Base-by-base conservation (phyloP, 1,140 invertebrate genomes). In the Anoplolepis gracilipes region DNA sequence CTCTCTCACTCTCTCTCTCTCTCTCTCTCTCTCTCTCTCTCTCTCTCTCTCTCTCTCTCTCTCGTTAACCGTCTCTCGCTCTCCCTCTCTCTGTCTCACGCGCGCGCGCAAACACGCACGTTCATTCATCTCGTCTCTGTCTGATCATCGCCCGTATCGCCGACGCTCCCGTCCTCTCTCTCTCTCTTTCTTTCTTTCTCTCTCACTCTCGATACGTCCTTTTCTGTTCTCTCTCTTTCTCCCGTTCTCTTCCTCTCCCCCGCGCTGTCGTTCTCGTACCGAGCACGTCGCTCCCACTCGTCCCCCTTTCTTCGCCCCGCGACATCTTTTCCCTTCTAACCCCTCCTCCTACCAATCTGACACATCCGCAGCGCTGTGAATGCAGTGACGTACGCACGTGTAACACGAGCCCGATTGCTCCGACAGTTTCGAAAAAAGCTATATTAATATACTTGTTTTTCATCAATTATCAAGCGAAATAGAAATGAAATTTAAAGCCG, bases 111-210 rank as follows among this genome's bases (percentile, higher is more conserved):
- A 77, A 81, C 91, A 92, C 90, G 85, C 89, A 90, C 90, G 91
- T 94, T 94, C 94, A 95, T 94, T 94, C 91, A 95, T 92, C 73
- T 81, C 89, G 65, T 92, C 92, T 92, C 88, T 90, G 59, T 90
- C 85, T 75, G 49, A 57, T 59, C 76, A 82, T 30, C 28, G 61
- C 49, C 81, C 62, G 46, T 57, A 59, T 57, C 25, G 13, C 2
- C 55, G 67, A 65, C 57, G 28, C 36, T 59, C 22, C 28, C 72
- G 33, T 57, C 46, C 59, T 77, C 55, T 28, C 8, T 55, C 53
- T 88, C 22, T 69, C 57, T 88, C 28, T 61, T 36, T 59, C 62
- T 84, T 87, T 78, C 72, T 70, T 77, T 81, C 77, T 67, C 76
- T 78, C 77, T 49, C 62, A n/a, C n/a, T n/a, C n/a, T n/a, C n/a